Conservation (phyloP, 2,113 vertebrate species). For the Semnornis frantzii region DNA sequence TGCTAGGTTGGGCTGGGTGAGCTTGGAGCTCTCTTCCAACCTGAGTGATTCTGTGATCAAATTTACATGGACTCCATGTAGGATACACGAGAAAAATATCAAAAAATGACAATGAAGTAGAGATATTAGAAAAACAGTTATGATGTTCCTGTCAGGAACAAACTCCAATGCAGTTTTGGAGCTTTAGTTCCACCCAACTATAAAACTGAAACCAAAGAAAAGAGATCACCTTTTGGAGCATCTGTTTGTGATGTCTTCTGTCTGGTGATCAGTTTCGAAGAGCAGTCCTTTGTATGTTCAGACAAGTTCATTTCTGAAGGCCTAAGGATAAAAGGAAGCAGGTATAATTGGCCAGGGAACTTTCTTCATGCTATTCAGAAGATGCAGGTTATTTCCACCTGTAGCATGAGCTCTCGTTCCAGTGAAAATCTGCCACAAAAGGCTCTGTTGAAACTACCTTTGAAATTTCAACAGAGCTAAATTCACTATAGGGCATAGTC, state of each 20-base stretch:
- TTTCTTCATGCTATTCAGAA: neutral
- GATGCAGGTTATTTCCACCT: neutral
- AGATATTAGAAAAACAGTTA: neutral
- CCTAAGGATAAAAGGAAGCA: neutral
- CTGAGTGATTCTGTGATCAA: too few relatives aligned
- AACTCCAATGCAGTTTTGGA: neutral
- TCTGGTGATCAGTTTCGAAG: neutral
- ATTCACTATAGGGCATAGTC: neutral
- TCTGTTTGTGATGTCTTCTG: neutral
- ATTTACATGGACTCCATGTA: neutral
- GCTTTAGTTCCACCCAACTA: neutral
- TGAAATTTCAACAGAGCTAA: neutral
- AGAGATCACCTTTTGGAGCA: neutral
- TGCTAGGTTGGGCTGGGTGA: too few relatives aligned
- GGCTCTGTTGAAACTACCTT: neutral
- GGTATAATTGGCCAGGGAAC: neutral
- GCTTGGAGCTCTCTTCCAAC: too few relatives aligned
- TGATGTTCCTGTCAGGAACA: neutral
- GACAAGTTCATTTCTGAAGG: neutral
- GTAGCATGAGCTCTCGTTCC: neutral
- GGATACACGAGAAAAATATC: neutral
- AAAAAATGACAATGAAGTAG: neutral
- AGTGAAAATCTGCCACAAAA: neutral
- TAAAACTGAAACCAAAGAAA: neutral
- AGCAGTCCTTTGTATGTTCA: neutral